Conservation (phyloP, 2,888 invertebrate species). For the Tanypteryx hageni region DNA sequence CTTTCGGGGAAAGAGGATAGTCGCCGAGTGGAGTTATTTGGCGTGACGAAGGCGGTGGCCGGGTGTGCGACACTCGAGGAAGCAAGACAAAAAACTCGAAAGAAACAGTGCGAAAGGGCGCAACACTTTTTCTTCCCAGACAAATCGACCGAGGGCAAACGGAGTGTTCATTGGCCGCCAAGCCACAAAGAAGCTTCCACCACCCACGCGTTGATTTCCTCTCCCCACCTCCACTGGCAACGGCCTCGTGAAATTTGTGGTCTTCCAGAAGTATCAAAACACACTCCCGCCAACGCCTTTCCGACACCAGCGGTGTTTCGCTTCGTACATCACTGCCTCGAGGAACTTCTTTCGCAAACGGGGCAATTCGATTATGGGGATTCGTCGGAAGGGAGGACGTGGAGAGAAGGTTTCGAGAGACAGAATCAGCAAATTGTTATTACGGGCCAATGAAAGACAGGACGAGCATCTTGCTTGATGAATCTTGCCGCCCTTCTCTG, state of each 20-base stretch:
- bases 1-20: not conserved
- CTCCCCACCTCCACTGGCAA: not conserved
- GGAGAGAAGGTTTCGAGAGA: conserved; percentile 6
- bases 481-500: not conserved
- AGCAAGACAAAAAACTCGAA: conserved; percentile 4
- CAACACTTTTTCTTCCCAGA: not conserved
- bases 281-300: not conserved
- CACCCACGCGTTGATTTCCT: not conserved
- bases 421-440: conserved; percentile 56
- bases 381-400: conserved; percentile 12
- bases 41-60: conserved; percentile 1
- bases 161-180: not conserved
- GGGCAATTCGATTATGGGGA: conserved; percentile 50
- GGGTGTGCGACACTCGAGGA: conserved; percentile 2
- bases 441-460: conserved; percentile 13
- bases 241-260: not conserved
- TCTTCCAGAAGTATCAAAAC: conserved; percentile 8
- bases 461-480: conserved; percentile 29
- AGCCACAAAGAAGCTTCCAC: not conserved
- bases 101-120: not conserved
- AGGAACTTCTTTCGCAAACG: not conserved
- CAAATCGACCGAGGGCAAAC: not conserved
- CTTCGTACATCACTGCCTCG: conserved; percentile 33
- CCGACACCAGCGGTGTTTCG: not conserved
- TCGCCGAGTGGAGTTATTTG: conserved; percentile 41